Conservation (phyloP, 2,888 invertebrate genomes). For the Epinotia brunnichana region DNA sequence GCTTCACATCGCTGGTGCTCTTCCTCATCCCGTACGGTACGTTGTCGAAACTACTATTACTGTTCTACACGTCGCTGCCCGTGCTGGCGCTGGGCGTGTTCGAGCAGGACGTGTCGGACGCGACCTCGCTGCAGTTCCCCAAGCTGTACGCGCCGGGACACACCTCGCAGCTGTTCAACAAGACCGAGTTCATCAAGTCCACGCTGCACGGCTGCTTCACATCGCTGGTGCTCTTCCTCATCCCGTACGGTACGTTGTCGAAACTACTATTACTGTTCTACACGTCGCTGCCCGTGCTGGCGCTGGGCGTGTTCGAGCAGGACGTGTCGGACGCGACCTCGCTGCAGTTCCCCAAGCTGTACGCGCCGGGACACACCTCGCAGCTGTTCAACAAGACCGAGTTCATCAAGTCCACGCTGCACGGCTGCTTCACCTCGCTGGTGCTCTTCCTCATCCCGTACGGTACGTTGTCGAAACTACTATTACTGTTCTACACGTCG, state of each 20-base stretch:
- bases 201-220: constrained; percentile 98
- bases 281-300: constrained; percentile 98
- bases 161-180: constrained; percentile 97
- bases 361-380: constrained; percentile 96
- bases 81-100: constrained; percentile 98
- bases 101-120: constrained; percentile 98
- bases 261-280: too few species aligned
- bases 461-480: too few species aligned
- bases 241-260: constrained; percentile 96
- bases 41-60: constrained; percentile 52
- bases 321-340: constrained; percentile 96
- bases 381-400: constrained; percentile 98
- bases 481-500: constrained; percentile 99
- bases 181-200: constrained; percentile 97
- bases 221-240: constrained; percentile 97
- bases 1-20: constrained; percentile 96
- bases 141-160: constrained; percentile 98
- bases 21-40: constrained; percentile 98
- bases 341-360: constrained; percentile 95
- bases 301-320: constrained; percentile 98
- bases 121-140: constrained; percentile 94
- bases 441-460: constrained; percentile 98
- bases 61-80: constrained; percentile 99
- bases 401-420: constrained; percentile 97
- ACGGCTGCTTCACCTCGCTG: constrained; percentile 97